Evolutionary conservation across 2,888 invertebrate species (phyloP).

Genomic region (Arrhopalites spinosus): DNA sequence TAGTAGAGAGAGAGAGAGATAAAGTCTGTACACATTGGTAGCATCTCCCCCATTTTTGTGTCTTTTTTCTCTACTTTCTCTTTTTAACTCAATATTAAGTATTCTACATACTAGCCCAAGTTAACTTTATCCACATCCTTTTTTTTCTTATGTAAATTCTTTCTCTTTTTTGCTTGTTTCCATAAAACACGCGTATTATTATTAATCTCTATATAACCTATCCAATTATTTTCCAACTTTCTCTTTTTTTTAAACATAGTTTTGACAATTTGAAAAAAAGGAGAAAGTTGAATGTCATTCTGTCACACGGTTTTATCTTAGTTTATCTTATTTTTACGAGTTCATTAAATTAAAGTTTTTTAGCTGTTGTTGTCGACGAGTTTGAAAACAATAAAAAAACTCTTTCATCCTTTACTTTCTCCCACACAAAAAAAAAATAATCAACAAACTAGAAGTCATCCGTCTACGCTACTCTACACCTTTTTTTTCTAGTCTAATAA

Average conservation of each 20-base stretch:
- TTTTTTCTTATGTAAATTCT: background rate
- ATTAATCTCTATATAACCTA: background rate
- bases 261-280: too few relatives aligned
- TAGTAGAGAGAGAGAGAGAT: too few relatives aligned
- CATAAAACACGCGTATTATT: background rate
- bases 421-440: too few relatives aligned
- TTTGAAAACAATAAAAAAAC: conserved; percentile 8
- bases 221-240: background rate
- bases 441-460: too few relatives aligned
- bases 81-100: background rate
- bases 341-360: conserved; percentile 15
- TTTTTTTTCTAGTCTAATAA: too few relatives aligned
- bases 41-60: background rate
- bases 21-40: too few relatives aligned
- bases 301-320: background rate
- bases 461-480: too few relatives aligned
- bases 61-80: background rate
- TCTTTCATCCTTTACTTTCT: too few relatives aligned
- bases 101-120: background rate
- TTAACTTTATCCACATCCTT: background rate
- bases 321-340: conserved; percentile 1
- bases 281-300: background rate
- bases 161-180: background rate
- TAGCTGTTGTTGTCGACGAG: too few relatives aligned
- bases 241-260: too few relatives aligned